Evolutionary conservation across 2,888 invertebrate species (phyloP), one percentile per base, ranked within the genome.

Genomic region (Rapana venosa): DNA sequence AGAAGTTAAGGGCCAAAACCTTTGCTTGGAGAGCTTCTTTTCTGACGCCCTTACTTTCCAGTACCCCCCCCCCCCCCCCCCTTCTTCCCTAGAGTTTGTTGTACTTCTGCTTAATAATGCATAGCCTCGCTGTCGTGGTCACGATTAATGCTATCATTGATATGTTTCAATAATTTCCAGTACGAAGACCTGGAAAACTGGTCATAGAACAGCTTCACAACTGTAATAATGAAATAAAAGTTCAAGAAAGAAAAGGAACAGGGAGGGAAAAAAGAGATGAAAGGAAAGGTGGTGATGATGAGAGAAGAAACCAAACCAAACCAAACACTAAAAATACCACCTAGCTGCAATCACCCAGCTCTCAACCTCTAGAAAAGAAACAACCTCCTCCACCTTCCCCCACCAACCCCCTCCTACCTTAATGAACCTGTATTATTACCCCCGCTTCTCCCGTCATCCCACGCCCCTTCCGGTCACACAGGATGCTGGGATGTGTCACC

Each of bases 401-500:
- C 74, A 5, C 35, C 32, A 5, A 8, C 79, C 15, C 74, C 13
- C 74, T 74, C 1, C 22, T 17, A 13, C 35, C 22, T 35, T 35
- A 79, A 79, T 35, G 35, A 32, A 35, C 79, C 32, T 35, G 35
- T 35, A 79, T 77, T 35, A 79, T 77, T 77, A n/a, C 74, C 22
- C 22, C 26, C 8, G 74, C 74, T 13, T 30, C 26, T 77, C n/a
- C 74, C 74, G 26, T 30, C 74, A 13, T 11, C 6, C 74, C 74
- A 77, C 74, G 74, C 74, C 74, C 74, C 26, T 77, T 77, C 74
- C 74, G 74, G 74, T 77, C 74, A 77, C 74, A 30, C n/a, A n/a
- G 74, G 30, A 77, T 30, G 13, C 26, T 77, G 74, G 74, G 74
- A 77, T n/a, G 74, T 77, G 74, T 77, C 74, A 77, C 74, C 30